Evolutionary conservation across 2,113 vertebrate species (phyloP).

Genomic region (Crotophaga sulcirostris): DNA sequence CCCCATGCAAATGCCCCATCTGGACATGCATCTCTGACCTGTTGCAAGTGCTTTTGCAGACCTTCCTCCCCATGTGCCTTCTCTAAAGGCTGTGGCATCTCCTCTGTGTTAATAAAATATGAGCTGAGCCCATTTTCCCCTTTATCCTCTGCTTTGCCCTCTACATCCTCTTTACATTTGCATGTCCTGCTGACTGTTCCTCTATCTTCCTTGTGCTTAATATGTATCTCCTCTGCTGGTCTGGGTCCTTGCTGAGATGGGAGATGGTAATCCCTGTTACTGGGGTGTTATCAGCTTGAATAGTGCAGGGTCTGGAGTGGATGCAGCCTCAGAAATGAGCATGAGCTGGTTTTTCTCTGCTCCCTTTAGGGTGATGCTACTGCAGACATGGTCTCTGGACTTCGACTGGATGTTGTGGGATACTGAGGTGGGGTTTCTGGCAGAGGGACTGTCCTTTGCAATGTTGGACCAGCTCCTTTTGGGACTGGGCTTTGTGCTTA

Average conservation of each 20-base stretch:
- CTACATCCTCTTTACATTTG: background rate
- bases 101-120: rapidly evolving
- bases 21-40: background rate
- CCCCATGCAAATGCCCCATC: rapidly evolving
- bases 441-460: background rate
- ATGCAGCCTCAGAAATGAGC: background rate
- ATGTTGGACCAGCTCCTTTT: background rate
- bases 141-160: background rate
- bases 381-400: background rate
- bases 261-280: background rate
- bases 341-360: background rate
- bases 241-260: background rate
- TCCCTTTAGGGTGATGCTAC: background rate
- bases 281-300: background rate
- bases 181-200: background rate
- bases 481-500: background rate
- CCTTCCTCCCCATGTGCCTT: background rate
- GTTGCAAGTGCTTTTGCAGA: rapidly evolving
- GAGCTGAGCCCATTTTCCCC: background rate
- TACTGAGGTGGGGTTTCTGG: background rate
- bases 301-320: background rate
- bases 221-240: background rate
- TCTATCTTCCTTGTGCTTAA: background rate
- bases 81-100: background rate
- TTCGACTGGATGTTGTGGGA: background rate